Evolutionary conservation across 2,113 vertebrate genomes (phyloP).

Genomic region (Semnornis frantzii): DNA sequence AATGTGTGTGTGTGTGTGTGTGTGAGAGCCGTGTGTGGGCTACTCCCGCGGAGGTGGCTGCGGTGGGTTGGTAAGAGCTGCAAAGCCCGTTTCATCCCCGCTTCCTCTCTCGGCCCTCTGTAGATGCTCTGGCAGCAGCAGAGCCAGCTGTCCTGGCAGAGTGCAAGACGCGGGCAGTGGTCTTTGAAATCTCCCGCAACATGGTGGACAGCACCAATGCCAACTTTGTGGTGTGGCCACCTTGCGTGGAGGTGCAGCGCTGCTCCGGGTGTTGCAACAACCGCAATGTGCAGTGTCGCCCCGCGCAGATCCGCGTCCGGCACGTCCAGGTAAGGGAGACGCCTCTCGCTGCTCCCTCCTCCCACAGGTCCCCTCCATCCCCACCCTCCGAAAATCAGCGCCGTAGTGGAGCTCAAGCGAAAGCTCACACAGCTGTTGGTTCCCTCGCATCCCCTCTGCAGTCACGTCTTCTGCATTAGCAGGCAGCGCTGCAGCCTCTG

Average conservation of each 20-base stretch:
- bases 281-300: conserved; percentile 80
- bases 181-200: conserved; percentile 88
- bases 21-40: neutral
- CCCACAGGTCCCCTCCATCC: neutral
- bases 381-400: neutral
- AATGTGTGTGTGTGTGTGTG: neutral
- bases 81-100: neutral
- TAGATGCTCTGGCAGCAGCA: conserved; percentile 72
- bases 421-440: neutral
- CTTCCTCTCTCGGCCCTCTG: neutral
- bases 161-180: conserved; percentile 90
- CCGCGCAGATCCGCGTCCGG: conserved; percentile 80
- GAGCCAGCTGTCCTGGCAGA: conserved; percentile 84
- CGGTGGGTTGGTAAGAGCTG: neutral
- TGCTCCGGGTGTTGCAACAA: conserved; percentile 97
- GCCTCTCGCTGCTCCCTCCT: rapidly evolving
- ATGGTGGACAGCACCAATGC: conserved; percentile 90
- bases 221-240: conserved; percentile 92
- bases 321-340: conserved; percentile 78
- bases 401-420: rapidly evolving
- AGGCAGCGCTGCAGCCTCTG: rapidly evolving
- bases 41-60: neutral
- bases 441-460: neutral
- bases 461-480: neutral
- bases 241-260: conserved; percentile 93